Evolutionary conservation across 1,140 invertebrate genomes (phyloP), one percentile per base, ranked within the genome.

Genomic region (Drosophila tristis): DNA sequence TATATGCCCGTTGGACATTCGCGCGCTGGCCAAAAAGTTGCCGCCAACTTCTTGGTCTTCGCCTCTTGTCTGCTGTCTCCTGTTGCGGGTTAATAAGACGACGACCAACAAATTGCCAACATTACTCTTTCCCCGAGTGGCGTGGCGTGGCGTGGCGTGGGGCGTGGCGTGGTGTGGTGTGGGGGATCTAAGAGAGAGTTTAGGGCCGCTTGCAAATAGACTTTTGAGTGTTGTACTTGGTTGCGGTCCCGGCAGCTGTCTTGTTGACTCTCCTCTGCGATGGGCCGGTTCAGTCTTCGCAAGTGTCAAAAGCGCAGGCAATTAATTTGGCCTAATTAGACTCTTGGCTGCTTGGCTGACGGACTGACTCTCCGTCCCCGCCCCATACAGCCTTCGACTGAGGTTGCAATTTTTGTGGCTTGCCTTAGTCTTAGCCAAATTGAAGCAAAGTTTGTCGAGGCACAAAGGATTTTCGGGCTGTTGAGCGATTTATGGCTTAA

Each of bases 251-350:
- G 42, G 57, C 73, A 39, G 57, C 63, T 57, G 72, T 65, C 66
- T 76, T 87, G 78, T 86, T 87, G 82, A 87, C 78, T 78, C 67
- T 68, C 13, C 29, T 58, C 25, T 43, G 66, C 45, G 31, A 35
- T 29, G 42, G 56, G 74, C 64, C 31, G 55, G 47, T 56, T 55
- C 64, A 75, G 70, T 81, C 81, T 81, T 78, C 71, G 81, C 72
- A 86, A 86, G 82, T 86, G 82, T 87, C 82, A 86, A 86, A 86
- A 86, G 82, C 82, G 82, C 82, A 86, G 82, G 84, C 82, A 86
- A 86, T 86, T 86, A 86, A 86, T 86, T 86, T 86, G 78, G 70
- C 65, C 82, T 86, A 86, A 86, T 86, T 86, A 86, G 82, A 78
- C 82, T 82, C 84, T 78, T 85, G 77, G 64, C 61, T 87, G 77